Base-by-base conservation (phyloP, 2,797 vertebrate species). In the Myotis findleyi region DNA sequence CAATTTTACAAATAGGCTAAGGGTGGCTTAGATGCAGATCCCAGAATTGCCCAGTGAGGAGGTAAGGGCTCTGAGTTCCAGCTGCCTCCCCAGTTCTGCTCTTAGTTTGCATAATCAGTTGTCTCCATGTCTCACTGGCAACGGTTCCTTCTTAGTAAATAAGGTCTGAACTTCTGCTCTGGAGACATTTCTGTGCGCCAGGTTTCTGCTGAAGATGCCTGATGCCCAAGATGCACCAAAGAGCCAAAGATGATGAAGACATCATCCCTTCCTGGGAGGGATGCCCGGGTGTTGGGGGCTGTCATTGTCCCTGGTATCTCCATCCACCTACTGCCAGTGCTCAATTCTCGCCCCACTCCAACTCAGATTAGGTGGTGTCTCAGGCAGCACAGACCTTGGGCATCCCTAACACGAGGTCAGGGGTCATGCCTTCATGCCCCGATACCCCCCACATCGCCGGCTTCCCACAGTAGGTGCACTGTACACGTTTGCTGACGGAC, bases 391-490 rank as follows among this genome's bases (percentile, higher is more conserved):
- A 23, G 49, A 38, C 41, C 51, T 20, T 44, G 73, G 72, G 92
- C 81, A 20, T 33, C 55, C 53, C 33, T 16, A 0, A 7, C 16
- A 0, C 1, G 87, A 27, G 92, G 89, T 82, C 75, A 87, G 16
- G 66, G 93, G 96, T 85, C 73, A 76, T 0, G 0, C 55, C 59
- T 53, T 7, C 30, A 0, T 10, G 57, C 55, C 92, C 57, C 0
- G 0, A 6, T 71, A 38, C 92, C 95, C 88, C 91, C 87, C 76
- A 79, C 57, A 38, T 87, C 0, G 66, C 38, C 0, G 8, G 68
- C 81, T 88, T 72, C 57, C 9, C 96, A 95, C 92, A 80, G 96
- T 96, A 93, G 92, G 96, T 91, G 84, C 51, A 0, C 41, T 3
- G 62, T 81, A 76, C 87, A 71, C 18, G 11, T 57, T 68, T 17